A percentile compares a stretch with the other conserved stretches of the same genome.
phyloP scores from a whole-genome alignment of 2,113 vertebrate genomes.

The Murina feae region DNA sequence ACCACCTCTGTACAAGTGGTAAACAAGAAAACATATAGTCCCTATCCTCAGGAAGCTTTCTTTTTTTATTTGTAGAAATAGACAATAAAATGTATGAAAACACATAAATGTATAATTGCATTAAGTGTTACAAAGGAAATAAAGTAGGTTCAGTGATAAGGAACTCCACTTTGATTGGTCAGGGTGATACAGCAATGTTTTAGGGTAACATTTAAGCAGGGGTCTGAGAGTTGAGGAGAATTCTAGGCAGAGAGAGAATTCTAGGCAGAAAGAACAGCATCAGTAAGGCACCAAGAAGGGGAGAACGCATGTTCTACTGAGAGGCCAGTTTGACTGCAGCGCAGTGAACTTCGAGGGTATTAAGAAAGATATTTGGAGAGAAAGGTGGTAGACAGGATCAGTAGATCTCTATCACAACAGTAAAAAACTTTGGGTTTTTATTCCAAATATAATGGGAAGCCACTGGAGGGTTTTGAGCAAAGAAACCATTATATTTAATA shows the following conservation, averaged over 20 bases:
- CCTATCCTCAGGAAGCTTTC: background rate
- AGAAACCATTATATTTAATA: background rate
- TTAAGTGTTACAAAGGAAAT: background rate
- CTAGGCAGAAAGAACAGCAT: background rate
- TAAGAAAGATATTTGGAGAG: background rate
- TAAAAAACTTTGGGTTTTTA: background rate
- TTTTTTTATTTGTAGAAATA: background rate
- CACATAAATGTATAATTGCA: background rate
- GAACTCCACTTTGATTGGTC: background rate
- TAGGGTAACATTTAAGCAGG: background rate
- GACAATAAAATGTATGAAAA: background rate
- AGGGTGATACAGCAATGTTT: background rate
- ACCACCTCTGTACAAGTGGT: background rate
- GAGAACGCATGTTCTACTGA: background rate
- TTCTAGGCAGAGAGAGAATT: background rate
- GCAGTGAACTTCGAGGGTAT: background rate
- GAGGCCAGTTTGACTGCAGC: background rate
- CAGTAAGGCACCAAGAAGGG: background rate
- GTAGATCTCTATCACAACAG: background rate
- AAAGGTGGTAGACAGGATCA: background rate
- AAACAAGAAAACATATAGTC: background rate
- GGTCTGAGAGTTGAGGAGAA: background rate
- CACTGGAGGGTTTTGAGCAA: background rate
- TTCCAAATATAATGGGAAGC: background rate
- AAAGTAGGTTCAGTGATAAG: background rate